Conservation (phyloP, 2,113 vertebrate species). For the Noctilio leporinus region DNA sequence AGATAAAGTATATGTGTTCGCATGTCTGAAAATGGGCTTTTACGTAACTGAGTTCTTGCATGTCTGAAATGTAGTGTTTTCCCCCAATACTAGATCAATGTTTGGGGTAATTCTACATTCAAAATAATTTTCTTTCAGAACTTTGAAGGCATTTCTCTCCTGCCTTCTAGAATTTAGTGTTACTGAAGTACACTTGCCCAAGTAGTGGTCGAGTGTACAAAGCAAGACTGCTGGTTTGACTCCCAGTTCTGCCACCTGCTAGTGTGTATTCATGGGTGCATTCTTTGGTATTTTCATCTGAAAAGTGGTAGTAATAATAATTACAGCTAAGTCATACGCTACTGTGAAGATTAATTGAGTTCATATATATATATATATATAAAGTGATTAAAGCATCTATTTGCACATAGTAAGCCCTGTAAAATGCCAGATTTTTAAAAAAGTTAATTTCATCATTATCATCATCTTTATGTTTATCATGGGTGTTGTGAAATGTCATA, state of each 20-base stretch:
- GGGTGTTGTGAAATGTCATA: not conserved
- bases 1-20: not conserved
- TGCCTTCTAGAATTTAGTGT: not conserved
- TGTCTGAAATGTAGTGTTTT: not conserved
- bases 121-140: not conserved
- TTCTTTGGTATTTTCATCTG: not conserved
- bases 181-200: not conserved
- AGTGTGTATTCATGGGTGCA: not conserved
- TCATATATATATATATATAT: not conserved
- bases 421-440: not conserved
- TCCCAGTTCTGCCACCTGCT: not conserved
- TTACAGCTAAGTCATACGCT: not conserved
- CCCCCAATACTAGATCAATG: not conserved
- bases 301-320: not conserved
- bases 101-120: not conserved
- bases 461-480: not conserved
- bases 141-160: not conserved
- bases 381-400: not conserved
- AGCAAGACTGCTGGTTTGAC: not conserved
- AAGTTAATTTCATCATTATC: not conserved
- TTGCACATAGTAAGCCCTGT: not conserved
- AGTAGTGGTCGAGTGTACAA: no score
- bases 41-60: not conserved
- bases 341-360: not conserved
- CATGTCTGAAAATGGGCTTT: not conserved